Conservation (phyloP, 2,797 vertebrate species). For the Percopsis omiscomaycus region DNA sequence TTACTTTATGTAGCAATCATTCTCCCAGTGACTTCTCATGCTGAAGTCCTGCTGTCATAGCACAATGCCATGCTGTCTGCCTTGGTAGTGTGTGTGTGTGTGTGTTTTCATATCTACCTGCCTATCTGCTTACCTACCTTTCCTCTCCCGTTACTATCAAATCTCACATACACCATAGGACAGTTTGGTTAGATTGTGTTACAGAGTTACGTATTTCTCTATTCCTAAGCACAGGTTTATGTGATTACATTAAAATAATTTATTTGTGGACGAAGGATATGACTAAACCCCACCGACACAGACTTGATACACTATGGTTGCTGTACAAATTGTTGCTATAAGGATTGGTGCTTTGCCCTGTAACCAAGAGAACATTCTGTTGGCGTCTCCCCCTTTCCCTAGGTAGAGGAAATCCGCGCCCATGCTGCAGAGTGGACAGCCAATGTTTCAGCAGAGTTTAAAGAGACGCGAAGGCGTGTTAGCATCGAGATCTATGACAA, state of each 20-base stretch:
- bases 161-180: too few relatives aligned
- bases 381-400: background rate
- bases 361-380: too few relatives aligned
- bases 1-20: background rate
- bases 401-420: conserved; percentile 96
- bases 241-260: too few relatives aligned
- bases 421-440: conserved; percentile 97
- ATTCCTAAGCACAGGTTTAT: too few relatives aligned
- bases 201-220: too few relatives aligned
- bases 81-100: background rate
- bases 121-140: too few relatives aligned
- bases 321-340: too few relatives aligned
- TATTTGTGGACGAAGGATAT: too few relatives aligned
- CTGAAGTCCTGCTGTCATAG: conserved; percentile 44
- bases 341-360: too few relatives aligned
- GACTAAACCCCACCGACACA: background rate
- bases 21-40: conserved; percentile 25
- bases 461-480: conserved; percentile 90
- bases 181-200: too few relatives aligned
- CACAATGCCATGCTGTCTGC: background rate
- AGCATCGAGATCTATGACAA: conserved; percentile 96
- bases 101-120: background rate
- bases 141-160: too few relatives aligned
- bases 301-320: background rate
- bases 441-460: conserved; percentile 94